These are phyloP conservation scores for Pemphigus obesinymphae DNA, from an alignment of 1,140 invertebrate species.

Conservation along the genomic window DNA sequence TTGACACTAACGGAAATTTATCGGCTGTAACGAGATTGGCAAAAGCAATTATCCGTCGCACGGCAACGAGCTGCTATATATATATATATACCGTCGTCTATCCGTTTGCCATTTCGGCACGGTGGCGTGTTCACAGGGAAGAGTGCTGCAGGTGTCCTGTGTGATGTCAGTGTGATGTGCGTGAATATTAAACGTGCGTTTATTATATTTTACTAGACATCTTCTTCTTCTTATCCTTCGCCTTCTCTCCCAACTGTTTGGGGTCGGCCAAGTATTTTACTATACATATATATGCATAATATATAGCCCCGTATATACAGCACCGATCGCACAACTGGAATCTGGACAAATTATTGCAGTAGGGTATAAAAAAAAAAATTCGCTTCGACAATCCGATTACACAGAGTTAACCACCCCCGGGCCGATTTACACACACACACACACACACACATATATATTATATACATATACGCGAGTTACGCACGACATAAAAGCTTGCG, in stretches of 20 bases:
- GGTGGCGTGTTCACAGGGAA: too few species aligned
- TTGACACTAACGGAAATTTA: slow-evolving; percentile 34
- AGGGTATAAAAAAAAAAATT: not conserved
- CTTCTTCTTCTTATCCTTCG: too few species aligned
- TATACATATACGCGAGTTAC: not conserved
- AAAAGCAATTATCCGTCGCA: slow-evolving; percentile 22
- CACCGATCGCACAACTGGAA: too few species aligned
- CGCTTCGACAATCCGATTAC: not conserved
- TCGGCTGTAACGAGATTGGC: slow-evolving; percentile 28
- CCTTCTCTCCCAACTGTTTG: too few species aligned
- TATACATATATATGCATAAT: too few species aligned
- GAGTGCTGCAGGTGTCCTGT: not conserved
- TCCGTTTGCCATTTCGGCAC: too few species aligned
- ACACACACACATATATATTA: not conserved
- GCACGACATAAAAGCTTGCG: not conserved
- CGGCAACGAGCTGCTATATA: not conserved
- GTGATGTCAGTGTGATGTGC: too few species aligned
- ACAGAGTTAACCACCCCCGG: not conserved
- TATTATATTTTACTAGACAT: too few species aligned
- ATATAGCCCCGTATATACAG: too few species aligned
- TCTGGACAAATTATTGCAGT: not conserved
- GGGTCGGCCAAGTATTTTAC: too few species aligned
- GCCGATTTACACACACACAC: not conserved
- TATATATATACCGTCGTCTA: not conserved
- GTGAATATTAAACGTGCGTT: not conserved